These are phyloP conservation scores for Cygnus olor DNA, from an alignment of 2,797 vertebrate species.

Conservation along the genomic window DNA sequence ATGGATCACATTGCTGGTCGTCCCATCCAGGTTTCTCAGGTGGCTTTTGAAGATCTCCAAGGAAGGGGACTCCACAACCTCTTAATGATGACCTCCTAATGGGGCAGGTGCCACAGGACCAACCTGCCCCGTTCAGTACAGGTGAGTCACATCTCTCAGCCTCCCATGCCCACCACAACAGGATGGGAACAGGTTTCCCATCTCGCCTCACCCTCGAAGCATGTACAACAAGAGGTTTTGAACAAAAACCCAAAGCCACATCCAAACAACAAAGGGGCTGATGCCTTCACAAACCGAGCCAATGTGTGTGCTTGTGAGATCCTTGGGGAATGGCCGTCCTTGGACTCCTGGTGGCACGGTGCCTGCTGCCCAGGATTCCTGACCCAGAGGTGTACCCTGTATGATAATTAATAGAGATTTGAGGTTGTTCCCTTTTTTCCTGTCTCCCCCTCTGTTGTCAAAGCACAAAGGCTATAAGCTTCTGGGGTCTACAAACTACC, in stretches of 20 bases:
- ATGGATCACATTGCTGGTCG: background rate
- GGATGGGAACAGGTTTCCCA: too few species aligned
- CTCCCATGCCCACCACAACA: too few species aligned
- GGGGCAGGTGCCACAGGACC: too few species aligned
- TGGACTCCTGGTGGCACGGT: background rate
- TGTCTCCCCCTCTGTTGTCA: background rate
- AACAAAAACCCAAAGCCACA: background rate
- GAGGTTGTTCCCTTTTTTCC: background rate
- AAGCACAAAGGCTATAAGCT: background rate
- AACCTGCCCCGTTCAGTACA: too few species aligned
- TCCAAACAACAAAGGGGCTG: background rate
- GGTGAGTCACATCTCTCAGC: too few species aligned
- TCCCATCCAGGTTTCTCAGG: background rate
- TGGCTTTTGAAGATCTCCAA: too few species aligned
- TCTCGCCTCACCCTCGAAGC: fast-evolving
- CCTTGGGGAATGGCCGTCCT: background rate
- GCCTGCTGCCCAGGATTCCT: background rate
- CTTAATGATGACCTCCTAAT: too few species aligned
- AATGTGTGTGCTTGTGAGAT: background rate
- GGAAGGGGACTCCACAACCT: too few species aligned
- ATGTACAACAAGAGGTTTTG: background rate
- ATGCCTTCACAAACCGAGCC: background rate
- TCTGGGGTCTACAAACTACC: background rate
- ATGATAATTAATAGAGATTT: background rate
- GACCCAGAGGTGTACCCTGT: background rate